Conservation (phyloP, 2,888 invertebrate species). For the Chirona hameri region DNA sequence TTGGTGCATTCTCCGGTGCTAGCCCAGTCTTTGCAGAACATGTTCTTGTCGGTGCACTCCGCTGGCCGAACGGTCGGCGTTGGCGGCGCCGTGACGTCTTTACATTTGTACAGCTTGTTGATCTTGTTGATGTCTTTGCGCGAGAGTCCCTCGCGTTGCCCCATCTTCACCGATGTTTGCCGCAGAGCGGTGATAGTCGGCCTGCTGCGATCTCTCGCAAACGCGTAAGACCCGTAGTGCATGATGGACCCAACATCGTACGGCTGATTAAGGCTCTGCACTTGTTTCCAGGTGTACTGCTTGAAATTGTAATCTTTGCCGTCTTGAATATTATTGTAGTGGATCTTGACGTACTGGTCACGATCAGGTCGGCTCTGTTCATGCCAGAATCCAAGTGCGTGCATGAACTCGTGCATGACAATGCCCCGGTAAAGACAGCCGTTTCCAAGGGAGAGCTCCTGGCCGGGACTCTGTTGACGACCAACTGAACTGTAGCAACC, state of each 20-base stretch:
- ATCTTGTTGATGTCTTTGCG: conserved; percentile 38
- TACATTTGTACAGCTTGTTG: conserved; percentile 38
- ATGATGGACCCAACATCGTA: conserved; percentile 41
- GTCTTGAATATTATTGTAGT: conserved; percentile 44
- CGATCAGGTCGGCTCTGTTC: conserved; percentile 52
- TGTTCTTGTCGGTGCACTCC: not conserved
- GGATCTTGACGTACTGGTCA: conserved; percentile 48
- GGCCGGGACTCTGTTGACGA: conserved; percentile 49
- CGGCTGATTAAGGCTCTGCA: conserved; percentile 39
- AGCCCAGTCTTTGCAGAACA: not conserved
- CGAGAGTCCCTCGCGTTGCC: conserved; percentile 38
- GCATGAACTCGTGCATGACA: conserved; percentile 52
- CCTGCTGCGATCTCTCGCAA: conserved; percentile 37
- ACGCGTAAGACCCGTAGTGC: conserved; percentile 41
- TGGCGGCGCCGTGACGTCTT: conserved; percentile 1
- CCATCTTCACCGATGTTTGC: conserved; percentile 34
- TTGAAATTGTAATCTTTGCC: conserved; percentile 45
- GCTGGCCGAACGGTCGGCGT: not conserved
- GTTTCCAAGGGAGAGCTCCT: conserved; percentile 47
- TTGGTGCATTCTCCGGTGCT: not conserved
- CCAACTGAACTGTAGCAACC: conserved; percentile 50
- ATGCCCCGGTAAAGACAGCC: conserved; percentile 46
- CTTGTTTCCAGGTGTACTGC: conserved; percentile 42
- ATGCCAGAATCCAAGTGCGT: conserved; percentile 52
- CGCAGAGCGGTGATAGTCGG: conserved; percentile 38